Evolutionary conservation across 2,113 vertebrate species (phyloP).

Genomic region (Callorhinus ursinus): DNA sequence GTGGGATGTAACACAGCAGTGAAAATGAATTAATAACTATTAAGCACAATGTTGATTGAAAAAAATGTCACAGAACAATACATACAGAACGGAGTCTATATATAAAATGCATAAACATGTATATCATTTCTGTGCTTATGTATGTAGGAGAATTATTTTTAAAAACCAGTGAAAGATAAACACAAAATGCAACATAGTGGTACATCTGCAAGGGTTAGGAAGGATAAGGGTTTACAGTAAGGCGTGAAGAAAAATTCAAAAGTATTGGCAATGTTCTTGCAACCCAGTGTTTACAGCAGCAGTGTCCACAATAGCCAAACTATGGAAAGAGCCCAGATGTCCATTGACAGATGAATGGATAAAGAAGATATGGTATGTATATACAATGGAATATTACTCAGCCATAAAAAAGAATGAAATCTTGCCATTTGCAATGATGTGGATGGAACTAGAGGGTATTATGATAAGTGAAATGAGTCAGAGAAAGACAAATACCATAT

Average conservation of each 20-base stretch:
- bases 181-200: accelerated
- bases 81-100: neutral
- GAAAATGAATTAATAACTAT: neutral
- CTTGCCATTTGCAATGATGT: too few relatives aligned
- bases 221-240: neutral
- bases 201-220: neutral
- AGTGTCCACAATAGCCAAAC: too few relatives aligned
- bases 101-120: neutral
- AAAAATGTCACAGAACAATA: neutral
- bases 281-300: too few relatives aligned
- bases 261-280: neutral
- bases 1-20: neutral
- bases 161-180: neutral
- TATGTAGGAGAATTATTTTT: neutral
- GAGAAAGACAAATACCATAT: too few relatives aligned
- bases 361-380: too few relatives aligned
- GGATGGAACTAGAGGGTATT: too few relatives aligned
- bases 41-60: neutral
- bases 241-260: neutral
- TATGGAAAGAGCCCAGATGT: too few relatives aligned
- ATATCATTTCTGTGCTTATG: neutral
- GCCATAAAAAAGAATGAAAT: too few relatives aligned
- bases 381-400: too few relatives aligned
- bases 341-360: too few relatives aligned
- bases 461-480: too few relatives aligned